Evolutionary conservation across 1,140 invertebrate genomes (phyloP).

Genomic region (Neodiprion fabricii): DNA sequence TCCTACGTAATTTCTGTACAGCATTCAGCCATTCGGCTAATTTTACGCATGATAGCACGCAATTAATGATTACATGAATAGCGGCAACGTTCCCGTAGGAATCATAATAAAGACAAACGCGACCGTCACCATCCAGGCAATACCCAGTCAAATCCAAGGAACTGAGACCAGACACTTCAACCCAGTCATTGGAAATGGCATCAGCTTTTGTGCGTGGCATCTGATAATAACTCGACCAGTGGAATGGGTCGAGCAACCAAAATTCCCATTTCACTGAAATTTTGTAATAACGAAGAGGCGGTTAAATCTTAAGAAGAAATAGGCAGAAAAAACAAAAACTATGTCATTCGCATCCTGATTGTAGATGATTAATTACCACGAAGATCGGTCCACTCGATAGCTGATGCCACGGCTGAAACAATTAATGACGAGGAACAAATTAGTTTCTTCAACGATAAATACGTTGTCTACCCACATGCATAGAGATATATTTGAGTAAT

Average conservation of each 20-base stretch:
- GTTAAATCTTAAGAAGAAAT: not conserved
- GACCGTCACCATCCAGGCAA: slow-evolving; percentile 43
- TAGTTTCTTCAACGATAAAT: not conserved
- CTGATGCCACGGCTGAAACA: not conserved
- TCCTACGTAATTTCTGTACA: not conserved
- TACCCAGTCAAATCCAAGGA: slow-evolving; percentile 50
- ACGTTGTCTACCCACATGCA: not conserved
- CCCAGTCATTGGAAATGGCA: slow-evolving; percentile 52
- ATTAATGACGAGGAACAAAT: not conserved
- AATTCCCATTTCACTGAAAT: not conserved
- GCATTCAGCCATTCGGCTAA: not conserved
- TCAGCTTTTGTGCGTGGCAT: slow-evolving; percentile 53
- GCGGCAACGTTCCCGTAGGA: slow-evolving; percentile 56
- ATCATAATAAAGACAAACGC: slow-evolving; percentile 53
- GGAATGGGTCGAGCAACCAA: not conserved
- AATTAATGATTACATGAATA: slow-evolving; percentile 38
- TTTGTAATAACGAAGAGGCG: not conserved
- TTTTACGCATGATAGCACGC: not conserved
- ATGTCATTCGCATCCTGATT: not conserved
- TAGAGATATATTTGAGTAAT: not conserved
- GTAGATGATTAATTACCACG: not conserved
- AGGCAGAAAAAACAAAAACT: not conserved
- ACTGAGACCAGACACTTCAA: slow-evolving; percentile 44
- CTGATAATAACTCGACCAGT: slow-evolving; percentile 56
- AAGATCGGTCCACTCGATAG: slow-evolving; percentile 4